These are phyloP conservation scores for Varroa destructor DNA, from an alignment of 1,140 invertebrate species.

Conservation along the genomic window DNA sequence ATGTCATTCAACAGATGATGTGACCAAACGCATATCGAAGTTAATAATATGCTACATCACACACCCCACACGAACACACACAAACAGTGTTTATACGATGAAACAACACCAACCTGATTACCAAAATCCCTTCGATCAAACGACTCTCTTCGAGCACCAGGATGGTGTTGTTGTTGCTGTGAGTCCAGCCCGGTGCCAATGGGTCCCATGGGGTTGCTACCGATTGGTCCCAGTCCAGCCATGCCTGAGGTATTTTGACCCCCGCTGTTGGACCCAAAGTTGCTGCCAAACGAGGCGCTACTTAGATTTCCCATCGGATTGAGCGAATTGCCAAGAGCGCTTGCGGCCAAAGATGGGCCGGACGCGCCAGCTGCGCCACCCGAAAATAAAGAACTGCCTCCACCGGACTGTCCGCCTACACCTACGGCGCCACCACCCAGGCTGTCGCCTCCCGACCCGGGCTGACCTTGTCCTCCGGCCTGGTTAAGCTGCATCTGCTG, in stretches of 20 bases:
- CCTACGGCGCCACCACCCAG: too few relatives aligned
- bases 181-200: conserved; percentile 39
- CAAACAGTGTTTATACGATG: too few relatives aligned
- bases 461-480: neutral
- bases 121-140: conserved; percentile 25
- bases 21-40: too few relatives aligned
- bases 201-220: conserved; percentile 44
- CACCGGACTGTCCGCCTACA: conserved; percentile 26
- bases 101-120: neutral
- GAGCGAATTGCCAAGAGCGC: conserved; percentile 29
- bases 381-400: conserved; percentile 29
- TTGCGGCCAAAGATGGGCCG: conserved; percentile 14
- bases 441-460: neutral
- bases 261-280: conserved; percentile 24
- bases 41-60: too few relatives aligned
- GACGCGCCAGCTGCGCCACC: conserved; percentile 34
- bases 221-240: conserved; percentile 40
- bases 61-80: too few relatives aligned
- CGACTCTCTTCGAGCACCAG: neutral
- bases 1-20: too few relatives aligned
- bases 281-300: conserved; percentile 11
- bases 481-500: conserved; percentile 32
- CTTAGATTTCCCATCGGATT: conserved; percentile 30
- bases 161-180: neutral
- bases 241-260: conserved; percentile 8